Percentiles rank a stretch among this genome's conserved stretches.
Conservation (phyloP, 2,888 invertebrate species). For the Platycheirus albimanus region DNA sequence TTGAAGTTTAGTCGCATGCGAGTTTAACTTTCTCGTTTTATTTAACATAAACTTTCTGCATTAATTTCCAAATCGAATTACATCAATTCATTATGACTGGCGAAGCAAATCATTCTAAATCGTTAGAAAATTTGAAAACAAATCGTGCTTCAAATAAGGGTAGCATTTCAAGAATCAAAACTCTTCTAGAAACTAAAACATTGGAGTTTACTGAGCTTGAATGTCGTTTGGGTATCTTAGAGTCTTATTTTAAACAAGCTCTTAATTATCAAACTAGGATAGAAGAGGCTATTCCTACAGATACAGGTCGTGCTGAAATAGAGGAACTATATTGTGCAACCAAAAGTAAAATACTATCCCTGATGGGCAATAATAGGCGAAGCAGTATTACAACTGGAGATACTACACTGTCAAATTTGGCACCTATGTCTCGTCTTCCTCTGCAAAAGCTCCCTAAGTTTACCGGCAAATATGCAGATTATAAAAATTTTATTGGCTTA, state of each 20-base stretch:
- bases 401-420: background rate
- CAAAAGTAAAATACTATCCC: too few relatives aligned
- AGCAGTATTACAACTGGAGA: background rate
- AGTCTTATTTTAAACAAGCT: too few relatives aligned
- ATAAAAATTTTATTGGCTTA: slow-evolving; percentile 11
- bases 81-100: background rate
- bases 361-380: background rate
- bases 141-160: too few relatives aligned
- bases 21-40: background rate
- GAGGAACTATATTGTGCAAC: too few relatives aligned
- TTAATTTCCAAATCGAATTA: background rate
- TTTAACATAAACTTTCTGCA: background rate
- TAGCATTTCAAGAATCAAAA: too few relatives aligned
- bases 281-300: too few relatives aligned
- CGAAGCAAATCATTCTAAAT: background rate
- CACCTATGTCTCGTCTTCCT: slow-evolving; percentile 1
- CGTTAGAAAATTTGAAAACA: too few relatives aligned
- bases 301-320: too few relatives aligned
- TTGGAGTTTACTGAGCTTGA: too few relatives aligned
- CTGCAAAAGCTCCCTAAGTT: slow-evolving; percentile 7
- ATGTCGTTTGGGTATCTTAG: too few relatives aligned
- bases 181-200: too few relatives aligned
- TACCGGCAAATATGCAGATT: slow-evolving; percentile 1
- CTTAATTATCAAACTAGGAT: too few relatives aligned
- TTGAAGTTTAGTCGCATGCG: background rate